Percentiles rank a stretch among this genome's conserved stretches.
Conservation (phyloP, 2,888 invertebrate genomes). For the Blastobasis adustella region DNA sequence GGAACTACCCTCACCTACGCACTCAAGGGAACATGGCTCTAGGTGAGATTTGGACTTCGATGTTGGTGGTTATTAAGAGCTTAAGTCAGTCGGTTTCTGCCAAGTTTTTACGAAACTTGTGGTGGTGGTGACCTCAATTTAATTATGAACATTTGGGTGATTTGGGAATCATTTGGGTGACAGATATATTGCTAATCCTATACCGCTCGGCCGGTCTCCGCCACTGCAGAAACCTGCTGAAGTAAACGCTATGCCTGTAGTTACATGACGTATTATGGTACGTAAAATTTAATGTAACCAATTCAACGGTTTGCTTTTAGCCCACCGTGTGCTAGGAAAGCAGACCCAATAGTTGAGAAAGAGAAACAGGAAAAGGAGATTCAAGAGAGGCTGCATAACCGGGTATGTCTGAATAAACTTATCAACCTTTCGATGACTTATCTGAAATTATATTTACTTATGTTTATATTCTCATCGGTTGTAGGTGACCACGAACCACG, state of each 20-base stretch:
- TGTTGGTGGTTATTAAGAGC: no score
- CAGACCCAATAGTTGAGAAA: slow-evolving; percentile 33
- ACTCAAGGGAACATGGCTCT: slow-evolving; percentile 30
- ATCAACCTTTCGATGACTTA: not conserved
- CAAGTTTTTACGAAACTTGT: no score
- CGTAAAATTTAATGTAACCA: no score
- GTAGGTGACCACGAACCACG: slow-evolving; percentile 52
- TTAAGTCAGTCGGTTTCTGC: no score
- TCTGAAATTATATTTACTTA: not conserved
- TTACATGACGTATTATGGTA: no score
- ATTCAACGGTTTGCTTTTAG: slow-evolving; percentile 22
- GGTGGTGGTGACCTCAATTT: no score
- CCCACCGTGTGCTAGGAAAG: slow-evolving; percentile 43
- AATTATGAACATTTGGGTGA: no score
- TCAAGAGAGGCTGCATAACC: slow-evolving; percentile 55
- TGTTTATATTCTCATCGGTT: not conserved
- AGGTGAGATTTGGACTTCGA: slow-evolving; percentile 36
- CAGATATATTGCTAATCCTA: no score
- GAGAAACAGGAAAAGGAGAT: slow-evolving; percentile 52
- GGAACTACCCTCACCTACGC: slow-evolving; percentile 57
- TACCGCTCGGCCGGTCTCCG: no score
- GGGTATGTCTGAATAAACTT: slow-evolving; percentile 31
- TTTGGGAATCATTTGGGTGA: no score
- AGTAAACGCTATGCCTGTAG: no score
- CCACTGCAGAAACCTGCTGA: no score